phyloP scores from a whole-genome alignment of 2,797 vertebrate genomes.

The Sparus aurata region DNA sequence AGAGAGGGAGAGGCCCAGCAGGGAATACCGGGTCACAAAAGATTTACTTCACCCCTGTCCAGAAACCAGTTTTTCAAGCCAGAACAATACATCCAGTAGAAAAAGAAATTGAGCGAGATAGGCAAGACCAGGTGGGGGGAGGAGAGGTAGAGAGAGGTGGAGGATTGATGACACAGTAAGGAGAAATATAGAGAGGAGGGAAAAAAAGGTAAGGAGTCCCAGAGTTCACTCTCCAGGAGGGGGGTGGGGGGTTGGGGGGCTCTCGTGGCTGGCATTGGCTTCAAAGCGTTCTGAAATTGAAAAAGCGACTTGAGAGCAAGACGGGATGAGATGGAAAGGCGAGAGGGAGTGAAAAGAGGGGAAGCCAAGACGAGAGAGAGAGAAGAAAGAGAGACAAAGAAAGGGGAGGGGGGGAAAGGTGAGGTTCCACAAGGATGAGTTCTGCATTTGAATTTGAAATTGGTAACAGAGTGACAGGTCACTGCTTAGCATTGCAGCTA shows the following conservation, averaged over 20 bases:
- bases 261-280: constrained; percentile 66
- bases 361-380: constrained; percentile 35
- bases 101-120: constrained; percentile 70
- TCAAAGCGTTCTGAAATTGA: constrained; percentile 82
- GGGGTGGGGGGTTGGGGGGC: constrained; percentile 26
- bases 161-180: constrained; percentile 78
- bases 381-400: constrained; percentile 55
- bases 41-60: constrained; percentile 83
- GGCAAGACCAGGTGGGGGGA: constrained; percentile 55
- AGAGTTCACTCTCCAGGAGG: constrained; percentile 61
- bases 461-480: constrained; percentile 77
- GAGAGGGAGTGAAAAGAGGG: constrained; percentile 39
- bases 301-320: constrained; percentile 77
- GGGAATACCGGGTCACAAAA: constrained; percentile 80
- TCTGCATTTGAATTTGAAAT: constrained; percentile 83
- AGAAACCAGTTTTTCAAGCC: constrained; percentile 80
- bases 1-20: constrained; percentile 58
- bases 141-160: constrained; percentile 42
- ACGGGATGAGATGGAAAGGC: constrained; percentile 70
- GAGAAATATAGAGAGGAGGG: constrained; percentile 69
- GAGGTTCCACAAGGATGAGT: constrained; percentile 74
- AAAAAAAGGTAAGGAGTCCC: constrained; percentile 67
- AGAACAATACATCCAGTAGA: constrained; percentile 71
- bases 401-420: constrained; percentile 48
- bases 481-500: constrained; percentile 69